Percentiles rank a stretch among this genome's conserved stretches.
Conservation (phyloP, 2,113 vertebrate genomes). For the Eolophus roseicapilla region DNA sequence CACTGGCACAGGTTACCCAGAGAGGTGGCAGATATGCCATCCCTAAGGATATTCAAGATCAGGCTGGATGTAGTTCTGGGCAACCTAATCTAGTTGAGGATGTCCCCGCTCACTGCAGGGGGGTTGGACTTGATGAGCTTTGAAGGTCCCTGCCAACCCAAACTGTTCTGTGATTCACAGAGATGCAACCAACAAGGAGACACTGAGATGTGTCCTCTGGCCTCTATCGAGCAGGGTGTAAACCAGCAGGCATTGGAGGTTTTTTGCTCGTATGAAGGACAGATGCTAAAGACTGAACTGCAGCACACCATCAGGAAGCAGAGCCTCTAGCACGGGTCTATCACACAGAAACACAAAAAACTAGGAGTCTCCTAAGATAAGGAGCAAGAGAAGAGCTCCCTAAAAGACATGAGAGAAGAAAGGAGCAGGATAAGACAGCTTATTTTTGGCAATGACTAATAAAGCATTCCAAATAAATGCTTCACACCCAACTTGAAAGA, state of each 20-base stretch:
- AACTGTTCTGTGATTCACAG: background rate
- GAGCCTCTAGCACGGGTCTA: background rate
- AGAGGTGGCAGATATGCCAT: background rate
- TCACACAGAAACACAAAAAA: background rate
- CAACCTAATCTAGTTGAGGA: background rate
- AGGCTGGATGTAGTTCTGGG: background rate
- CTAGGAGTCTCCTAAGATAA: background rate
- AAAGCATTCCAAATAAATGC: background rate
- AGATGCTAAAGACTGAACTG: background rate
- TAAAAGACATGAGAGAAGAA: background rate
- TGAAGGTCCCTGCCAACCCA: background rate
- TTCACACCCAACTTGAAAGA: background rate
- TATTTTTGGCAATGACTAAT: background rate
- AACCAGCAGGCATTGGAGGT: background rate
- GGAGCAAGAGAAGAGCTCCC: background rate
- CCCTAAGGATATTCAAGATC: background rate
- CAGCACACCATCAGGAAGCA: rapidly evolving
- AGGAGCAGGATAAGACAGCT: rapidly evolving
- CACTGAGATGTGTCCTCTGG: rapidly evolving
- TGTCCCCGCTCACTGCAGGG: background rate
- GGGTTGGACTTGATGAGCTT: background rate
- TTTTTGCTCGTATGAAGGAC: rapidly evolving
- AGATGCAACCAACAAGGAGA: background rate
- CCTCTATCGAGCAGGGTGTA: background rate
- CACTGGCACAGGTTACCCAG: background rate